Conservation (phyloP, 2,888 invertebrate species). For the Rosalia funebris region DNA sequence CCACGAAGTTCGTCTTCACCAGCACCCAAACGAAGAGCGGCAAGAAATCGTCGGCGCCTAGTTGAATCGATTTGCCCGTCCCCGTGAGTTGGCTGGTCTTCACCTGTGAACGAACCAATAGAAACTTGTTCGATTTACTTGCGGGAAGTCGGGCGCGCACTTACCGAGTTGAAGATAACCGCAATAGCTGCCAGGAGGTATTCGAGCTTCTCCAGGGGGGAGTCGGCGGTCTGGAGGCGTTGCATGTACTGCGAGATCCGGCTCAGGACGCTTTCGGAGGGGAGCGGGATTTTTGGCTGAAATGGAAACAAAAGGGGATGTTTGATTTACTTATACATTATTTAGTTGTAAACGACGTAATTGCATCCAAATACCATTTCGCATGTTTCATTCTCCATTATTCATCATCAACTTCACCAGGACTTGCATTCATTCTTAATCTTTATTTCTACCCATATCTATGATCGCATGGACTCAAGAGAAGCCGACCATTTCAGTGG, state of each 20-base stretch:
- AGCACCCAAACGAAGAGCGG: slow-evolving; percentile 93
- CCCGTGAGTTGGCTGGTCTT: slow-evolving; percentile 70
- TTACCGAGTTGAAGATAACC: slow-evolving; percentile 84
- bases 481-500: no score
- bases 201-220: slow-evolving; percentile 93
- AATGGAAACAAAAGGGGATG: slow-evolving; percentile 37
- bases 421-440: no score
- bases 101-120: slow-evolving; percentile 64
- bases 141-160: slow-evolving; percentile 42
- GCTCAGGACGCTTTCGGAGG: slow-evolving; percentile 78
- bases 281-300: slow-evolving; percentile 79
- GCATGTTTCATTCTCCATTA: no score
- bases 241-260: slow-evolving; percentile 82
- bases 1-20: slow-evolving; percentile 87
- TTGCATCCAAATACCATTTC: no score
- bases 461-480: no score
- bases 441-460: no score
- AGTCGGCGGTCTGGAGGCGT: slow-evolving; percentile 89
- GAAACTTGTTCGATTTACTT: neutral
- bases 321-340: no score
- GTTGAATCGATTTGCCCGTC: slow-evolving; percentile 65
- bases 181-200: slow-evolving; percentile 89
- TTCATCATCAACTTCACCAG: no score
- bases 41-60: slow-evolving; percentile 90
- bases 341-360: no score